Evolutionary conservation across 2,888 invertebrate genomes (phyloP), one percentile per base, ranked within the genome.

Genomic region (Coronaproctus castanopsis): DNA sequence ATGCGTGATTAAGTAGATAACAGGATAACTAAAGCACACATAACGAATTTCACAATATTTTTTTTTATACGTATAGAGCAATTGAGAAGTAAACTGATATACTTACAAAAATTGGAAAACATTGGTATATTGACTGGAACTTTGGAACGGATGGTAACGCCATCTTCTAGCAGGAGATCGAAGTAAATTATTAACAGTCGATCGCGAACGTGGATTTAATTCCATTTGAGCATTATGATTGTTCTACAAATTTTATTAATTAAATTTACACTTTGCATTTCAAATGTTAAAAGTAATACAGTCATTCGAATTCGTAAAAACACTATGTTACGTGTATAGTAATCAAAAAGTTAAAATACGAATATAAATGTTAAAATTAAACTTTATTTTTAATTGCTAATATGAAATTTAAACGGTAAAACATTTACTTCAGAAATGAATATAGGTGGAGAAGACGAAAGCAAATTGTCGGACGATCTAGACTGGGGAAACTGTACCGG

Each of bases 401-500:
- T n/a, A n/a, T n/a, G n/a, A n/a, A n/a, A n/a, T n/a, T 2, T 21
- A 21, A 53, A 20, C 8, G 14, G 14, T 8, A 22, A 55, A 36
- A 74, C 54, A 62, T 62, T 65, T 61, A 68, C 68, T 61, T 68
- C 68, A 14, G 67, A 65, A 10, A 68, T 63, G 63, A 67, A 67
- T 20, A 68, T 65, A 21, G 67, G 65, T 22, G 66, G 64, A 22
- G 65, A 62, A n/a, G 65, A 58, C 36, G 63, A 57, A n/a, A n/a
- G n/a, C n/a, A n/a, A n/a, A n/a, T n/a, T n/a, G n/a, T n/a, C n/a
- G n/a, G n/a, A n/a, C n/a, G n/a, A n/a, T n/a, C n/a, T n/a, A n/a
- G n/a, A n/a, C n/a, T n/a, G n/a, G n/a, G n/a, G n/a, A 36, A 8
- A 36, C 36, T 14, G 36, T 36, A 14, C 14, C 36, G 36, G 36